These are phyloP conservation scores for Pachypeltis micranthus DNA, from an alignment of 1,140 invertebrate genomes.

Conservation along the genomic window DNA sequence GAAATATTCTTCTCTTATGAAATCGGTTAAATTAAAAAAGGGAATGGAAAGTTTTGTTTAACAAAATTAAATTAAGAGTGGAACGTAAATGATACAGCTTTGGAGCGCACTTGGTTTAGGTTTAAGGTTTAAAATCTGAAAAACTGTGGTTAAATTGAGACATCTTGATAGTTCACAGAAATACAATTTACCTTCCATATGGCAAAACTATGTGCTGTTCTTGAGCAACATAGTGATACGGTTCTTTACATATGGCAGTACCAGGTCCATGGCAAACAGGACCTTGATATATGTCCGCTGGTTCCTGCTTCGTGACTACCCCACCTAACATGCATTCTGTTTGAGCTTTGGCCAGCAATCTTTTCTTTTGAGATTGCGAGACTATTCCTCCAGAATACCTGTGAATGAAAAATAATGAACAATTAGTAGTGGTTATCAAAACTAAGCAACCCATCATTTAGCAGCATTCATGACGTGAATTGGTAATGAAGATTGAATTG, in stretches of 20 bases:
- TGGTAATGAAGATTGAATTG: too few species aligned
- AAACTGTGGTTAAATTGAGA: neutral
- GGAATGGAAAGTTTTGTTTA: too few species aligned
- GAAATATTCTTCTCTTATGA: too few species aligned
- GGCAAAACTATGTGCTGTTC: slow-evolving; percentile 42
- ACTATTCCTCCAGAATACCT: slow-evolving; percentile 34
- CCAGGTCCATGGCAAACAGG: slow-evolving; percentile 27
- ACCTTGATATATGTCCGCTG: slow-evolving; percentile 25
- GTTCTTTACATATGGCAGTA: slow-evolving; percentile 41
- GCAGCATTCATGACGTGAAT: too few species aligned
- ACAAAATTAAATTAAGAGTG: too few species aligned
- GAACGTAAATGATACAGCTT: too few species aligned
- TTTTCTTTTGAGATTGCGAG: slow-evolving; percentile 74
- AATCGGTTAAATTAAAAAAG: too few species aligned
- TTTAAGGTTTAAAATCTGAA: too few species aligned
- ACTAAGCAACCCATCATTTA: too few species aligned
- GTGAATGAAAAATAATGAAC: slow-evolving; percentile 9
- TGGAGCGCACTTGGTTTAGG: too few species aligned
- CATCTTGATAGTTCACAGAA: neutral
- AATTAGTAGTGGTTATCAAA: too few species aligned
- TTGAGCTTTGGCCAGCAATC: slow-evolving; percentile 73
- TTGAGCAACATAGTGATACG: slow-evolving; percentile 44
- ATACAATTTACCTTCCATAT: slow-evolving; percentile 17
- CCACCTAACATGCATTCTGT: slow-evolving; percentile 55
- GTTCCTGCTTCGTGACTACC: slow-evolving; percentile 39